A percentile compares a stretch with the other conserved stretches of the same genome.
Evolutionary conservation across 1,140 invertebrate genomes (phyloP).

Genomic region (Camponotus pennsylvanicus): DNA sequence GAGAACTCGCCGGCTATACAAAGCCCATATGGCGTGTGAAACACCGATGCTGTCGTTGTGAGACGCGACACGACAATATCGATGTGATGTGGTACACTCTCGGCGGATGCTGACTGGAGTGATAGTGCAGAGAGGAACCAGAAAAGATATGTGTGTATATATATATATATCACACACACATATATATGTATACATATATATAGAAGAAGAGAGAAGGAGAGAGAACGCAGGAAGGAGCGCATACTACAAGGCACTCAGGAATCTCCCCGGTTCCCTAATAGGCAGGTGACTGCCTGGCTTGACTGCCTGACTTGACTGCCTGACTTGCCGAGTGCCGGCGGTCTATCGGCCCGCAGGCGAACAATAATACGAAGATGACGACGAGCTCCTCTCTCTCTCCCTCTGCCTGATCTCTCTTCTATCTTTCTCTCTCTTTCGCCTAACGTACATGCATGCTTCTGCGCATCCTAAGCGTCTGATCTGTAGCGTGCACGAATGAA

Average conservation of each 20-base stretch:
- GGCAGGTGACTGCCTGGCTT: conserved; percentile 63
- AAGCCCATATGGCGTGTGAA: conserved; percentile 59
- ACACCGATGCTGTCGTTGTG: conserved; percentile 30
- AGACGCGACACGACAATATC: conserved; percentile 49
- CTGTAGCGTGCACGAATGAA: conserved; percentile 6
- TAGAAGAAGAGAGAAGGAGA: conserved; percentile 13
- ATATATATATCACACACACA: no score
- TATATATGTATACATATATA: no score
- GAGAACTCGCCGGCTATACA: conserved; percentile 36
- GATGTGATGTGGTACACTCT: conserved; percentile 34
- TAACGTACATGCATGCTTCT: background rate
- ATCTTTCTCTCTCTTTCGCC: background rate
- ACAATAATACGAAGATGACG: conserved; percentile 52
- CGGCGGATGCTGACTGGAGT: conserved; percentile 30
- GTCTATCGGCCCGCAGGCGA: conserved; percentile 55
- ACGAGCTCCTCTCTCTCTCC: conserved; percentile 13
- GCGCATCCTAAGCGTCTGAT: background rate
- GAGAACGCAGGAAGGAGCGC: conserved; percentile 55
- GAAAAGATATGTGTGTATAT: background rate
- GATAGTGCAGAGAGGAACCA: conserved; percentile 20
- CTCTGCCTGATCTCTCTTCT: background rate
- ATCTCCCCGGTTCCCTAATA: conserved; percentile 61
- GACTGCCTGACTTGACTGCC: conserved; percentile 57
- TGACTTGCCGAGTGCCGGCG: conserved; percentile 35
- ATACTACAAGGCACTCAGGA: conserved; percentile 69